These are phyloP conservation scores for Diacarnus erythraeanus DNA, from an alignment of 37 sponge, comb jelly and placozoan species.

Conservation along the genomic window DNA sequence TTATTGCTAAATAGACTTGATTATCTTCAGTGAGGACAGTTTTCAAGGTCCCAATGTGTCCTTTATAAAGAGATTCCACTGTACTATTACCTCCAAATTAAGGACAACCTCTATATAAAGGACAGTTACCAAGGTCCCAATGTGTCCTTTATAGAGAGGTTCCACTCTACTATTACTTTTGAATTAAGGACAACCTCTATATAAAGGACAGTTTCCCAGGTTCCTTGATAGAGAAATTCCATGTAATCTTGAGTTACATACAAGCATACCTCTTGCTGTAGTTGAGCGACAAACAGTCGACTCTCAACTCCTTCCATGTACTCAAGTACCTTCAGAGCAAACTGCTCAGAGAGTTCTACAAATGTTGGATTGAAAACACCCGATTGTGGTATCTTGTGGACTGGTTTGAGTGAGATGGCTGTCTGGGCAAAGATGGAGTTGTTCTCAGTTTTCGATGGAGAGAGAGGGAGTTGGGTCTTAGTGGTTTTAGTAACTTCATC, in stretches of 20 bases:
- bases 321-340: conserved; percentile 12
- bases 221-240: not conserved
- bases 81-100: too few species aligned
- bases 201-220: too few species aligned
- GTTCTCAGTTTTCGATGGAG: not conserved
- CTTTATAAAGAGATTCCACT: too few species aligned
- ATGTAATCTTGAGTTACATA: conserved; percentile 7
- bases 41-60: too few species aligned
- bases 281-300: conserved; percentile 50
- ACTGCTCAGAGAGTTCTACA: not conserved
- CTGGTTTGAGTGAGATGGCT: not conserved
- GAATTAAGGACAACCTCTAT: too few species aligned
- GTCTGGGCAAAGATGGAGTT: not conserved
- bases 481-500: not conserved
- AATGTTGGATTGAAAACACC: conserved; percentile 21
- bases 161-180: too few species aligned
- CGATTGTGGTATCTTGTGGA: conserved; percentile 5
- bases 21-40: too few species aligned
- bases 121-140: too few species aligned
- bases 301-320: conserved; percentile 42
- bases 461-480: not conserved
- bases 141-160: too few species aligned
- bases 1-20: too few species aligned
- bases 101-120: too few species aligned
- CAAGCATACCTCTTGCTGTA: conserved; percentile 66